Evolutionary conservation across 2,797 vertebrate genomes (phyloP), one percentile per base, ranked within the genome.

Genomic region (Thamnophis elegans): DNA sequence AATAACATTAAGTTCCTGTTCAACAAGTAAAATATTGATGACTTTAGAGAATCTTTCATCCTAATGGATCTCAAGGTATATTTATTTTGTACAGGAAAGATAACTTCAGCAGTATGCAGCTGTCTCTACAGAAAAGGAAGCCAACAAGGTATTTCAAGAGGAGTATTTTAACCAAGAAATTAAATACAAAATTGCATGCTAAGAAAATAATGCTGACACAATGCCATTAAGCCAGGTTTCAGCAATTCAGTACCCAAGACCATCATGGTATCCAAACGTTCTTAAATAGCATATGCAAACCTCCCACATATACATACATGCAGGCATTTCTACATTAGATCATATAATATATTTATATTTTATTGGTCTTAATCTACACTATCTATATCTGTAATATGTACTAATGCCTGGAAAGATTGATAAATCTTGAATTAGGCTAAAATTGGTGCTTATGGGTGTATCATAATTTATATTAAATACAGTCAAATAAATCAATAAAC

Each of bases 11-110:
- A 90, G 82, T 28, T 92, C 0, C 89, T 92, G 95, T 93, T 3
- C 90, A 94, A 36, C 65, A 55, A 93, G 93, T 96, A 42, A 86
- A 68, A 94, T 32, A 89, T 51, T 93, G 91, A 89, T 92, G 88
- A 89, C 94, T 93, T 47, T 94, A 93, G 54, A 92, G 85, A 42
- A 5, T 32, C 86, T 89, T 91, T 32, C 91, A 12, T 32, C 86
- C 16, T 91, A 28, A 85, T 94, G 89, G 87, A 58, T 56, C 60
- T 91, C 36, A 18, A 65, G 90, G 89, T 20, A 60, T 86, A 89
- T 58, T 0, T 12, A n/a, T 59, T 59, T 28, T 11, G 42, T 86
- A 87, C 86, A 0, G 0, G 26, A 28, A 54, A 85, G 73, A 65
- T 20, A 91, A 58, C 86, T 93, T 85, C 47, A 51, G 55, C 91